Evolutionary conservation across 2,113 vertebrate genomes (phyloP), one percentile per base, ranked within the genome.

Genomic region (Nematolebias whitei): DNA sequence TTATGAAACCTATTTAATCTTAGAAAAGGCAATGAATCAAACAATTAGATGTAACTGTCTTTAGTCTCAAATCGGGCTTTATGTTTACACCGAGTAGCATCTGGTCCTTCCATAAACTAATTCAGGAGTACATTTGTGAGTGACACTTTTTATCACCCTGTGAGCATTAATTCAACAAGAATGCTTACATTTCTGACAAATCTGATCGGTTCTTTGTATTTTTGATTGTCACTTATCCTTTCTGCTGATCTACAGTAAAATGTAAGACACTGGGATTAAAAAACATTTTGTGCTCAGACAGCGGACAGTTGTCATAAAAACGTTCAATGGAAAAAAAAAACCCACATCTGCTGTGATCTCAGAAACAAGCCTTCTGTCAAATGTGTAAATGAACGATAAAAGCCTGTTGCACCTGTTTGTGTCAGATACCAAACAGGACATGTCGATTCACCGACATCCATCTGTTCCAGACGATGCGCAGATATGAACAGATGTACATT

Each of bases 401-500:
- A 57, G 63, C 55, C 56, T 23, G 66, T 55, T 54, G 54, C 60
- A 51, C 71, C 65, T 48, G 66, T 71, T 64, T 78, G 74, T 61
- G 64, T 63, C 51, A 74, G 78, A 82, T 56, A 71, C 79, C 63
- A 62, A 82, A 78, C 43, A 79, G 71, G 54, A 52, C 29, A 61
- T 39, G 81, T 84, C 79, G 73, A 80, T 84, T 85, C n/a, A 2
- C n/a, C 19, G 66, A 78, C 68, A 74, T 41, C 49, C 18, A 76
- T 83, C 79, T 58, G 60, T 47, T 61, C 59, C 49, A 56, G 71
- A 83, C 76, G 63, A 71, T 71, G 57, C 16, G 11, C 81, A 77
- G 76, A 82, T 63, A 63, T 75, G 38, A 84, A 60, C 14, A 24
- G 63, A 83, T 55, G 73, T 14, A 39, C 48, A 75, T 72, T 71